Conservation (phyloP, 2,888 invertebrate genomes). For the Mythimna pallens region DNA sequence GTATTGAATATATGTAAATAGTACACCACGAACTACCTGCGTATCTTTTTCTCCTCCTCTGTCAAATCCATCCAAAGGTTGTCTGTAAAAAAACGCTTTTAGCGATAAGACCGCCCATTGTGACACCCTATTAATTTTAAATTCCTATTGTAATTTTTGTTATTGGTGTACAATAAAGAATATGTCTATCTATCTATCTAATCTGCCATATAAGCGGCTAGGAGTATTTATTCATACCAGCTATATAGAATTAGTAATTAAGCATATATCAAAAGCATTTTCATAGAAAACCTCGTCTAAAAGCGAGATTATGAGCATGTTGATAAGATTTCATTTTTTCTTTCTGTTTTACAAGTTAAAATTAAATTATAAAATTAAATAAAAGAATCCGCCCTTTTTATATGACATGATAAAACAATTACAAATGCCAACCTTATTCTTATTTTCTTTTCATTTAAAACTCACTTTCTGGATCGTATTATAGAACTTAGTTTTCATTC, state of each 20-base stretch:
- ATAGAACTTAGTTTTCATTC: conserved; percentile 59
- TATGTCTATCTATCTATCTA: too few relatives aligned
- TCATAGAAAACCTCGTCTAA: background rate
- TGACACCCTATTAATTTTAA: too few relatives aligned
- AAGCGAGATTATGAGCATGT: background rate
- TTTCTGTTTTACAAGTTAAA: background rate
- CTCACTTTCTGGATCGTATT: conserved; percentile 27
- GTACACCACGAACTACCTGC: too few relatives aligned
- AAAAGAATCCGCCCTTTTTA: background rate
- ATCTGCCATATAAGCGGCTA: background rate
- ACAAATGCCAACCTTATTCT: conserved; percentile 17
- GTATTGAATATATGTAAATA: too few relatives aligned
- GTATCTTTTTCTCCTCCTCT: too few relatives aligned
- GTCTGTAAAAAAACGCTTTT: too few relatives aligned
- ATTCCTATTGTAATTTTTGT: too few relatives aligned
- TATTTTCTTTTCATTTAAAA: conserved; percentile 43
- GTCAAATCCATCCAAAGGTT: too few relatives aligned
- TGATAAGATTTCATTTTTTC: background rate
- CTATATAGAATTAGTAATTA: too few relatives aligned
- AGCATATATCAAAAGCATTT: background rate
- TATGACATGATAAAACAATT: conserved; percentile 15
- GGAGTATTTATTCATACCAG: background rate
- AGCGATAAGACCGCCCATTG: too few relatives aligned
- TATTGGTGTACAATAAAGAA: too few relatives aligned
- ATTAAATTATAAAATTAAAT: background rate